Conservation (phyloP, 2,888 invertebrate genomes). For the Criorhina ranunculi region DNA sequence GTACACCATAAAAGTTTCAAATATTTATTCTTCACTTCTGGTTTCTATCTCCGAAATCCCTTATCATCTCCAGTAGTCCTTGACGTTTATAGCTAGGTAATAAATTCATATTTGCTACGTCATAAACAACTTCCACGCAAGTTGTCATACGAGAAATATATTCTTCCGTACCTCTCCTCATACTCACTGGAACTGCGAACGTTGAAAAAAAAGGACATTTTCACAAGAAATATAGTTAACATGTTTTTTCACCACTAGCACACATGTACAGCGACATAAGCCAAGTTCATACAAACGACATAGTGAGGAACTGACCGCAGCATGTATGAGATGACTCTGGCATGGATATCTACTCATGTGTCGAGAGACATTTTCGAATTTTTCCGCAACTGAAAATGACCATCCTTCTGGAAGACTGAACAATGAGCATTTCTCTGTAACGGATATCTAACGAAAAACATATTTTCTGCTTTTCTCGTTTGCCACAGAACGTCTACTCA, state of each 20-base stretch:
- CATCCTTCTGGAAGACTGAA: slow-evolving; percentile 69
- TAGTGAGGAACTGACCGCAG: background rate
- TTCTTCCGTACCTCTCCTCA: background rate
- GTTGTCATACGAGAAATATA: slow-evolving; percentile 11
- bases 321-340: slow-evolving; percentile 1
- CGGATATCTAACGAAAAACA: slow-evolving; percentile 59
- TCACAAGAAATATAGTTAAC: slow-evolving; percentile 39
- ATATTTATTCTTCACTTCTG: background rate
- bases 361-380: slow-evolving; percentile 27
- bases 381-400: slow-evolving; percentile 30
- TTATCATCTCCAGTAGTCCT: background rate
- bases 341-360: background rate
- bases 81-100: slow-evolving; percentile 19
- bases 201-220: slow-evolving; percentile 8
- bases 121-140: slow-evolving; percentile 31
- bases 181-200: background rate
- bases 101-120: slow-evolving; percentile 13
- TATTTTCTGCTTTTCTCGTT: slow-evolving; percentile 42
- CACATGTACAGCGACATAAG: slow-evolving; percentile 12
- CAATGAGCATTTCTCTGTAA: slow-evolving; percentile 63
- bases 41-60: background rate
- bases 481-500: background rate
- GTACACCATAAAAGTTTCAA: background rate
- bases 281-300: slow-evolving; percentile 5
- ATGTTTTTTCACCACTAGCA: slow-evolving; percentile 34